Percentiles rank a stretch among this genome's conserved stretches.
phyloP scores from a whole-genome alignment of 1,140 invertebrate species.

The Stenopsyche tienmushanensis region DNA sequence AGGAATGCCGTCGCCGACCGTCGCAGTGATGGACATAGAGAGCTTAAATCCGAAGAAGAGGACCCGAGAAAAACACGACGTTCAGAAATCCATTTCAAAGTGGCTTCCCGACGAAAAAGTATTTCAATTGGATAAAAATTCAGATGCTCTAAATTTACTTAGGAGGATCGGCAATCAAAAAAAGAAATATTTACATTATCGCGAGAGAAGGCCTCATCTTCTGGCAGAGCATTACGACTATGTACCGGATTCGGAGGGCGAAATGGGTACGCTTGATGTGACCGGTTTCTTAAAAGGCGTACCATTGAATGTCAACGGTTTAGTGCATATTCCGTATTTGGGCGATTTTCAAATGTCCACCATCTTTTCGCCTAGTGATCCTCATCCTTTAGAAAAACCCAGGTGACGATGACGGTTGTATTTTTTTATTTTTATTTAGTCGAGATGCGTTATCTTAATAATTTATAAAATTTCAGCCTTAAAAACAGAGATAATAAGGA shows the following conservation, averaged over 20 bases:
- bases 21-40: constrained; percentile 76
- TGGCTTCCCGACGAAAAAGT: constrained; percentile 85
- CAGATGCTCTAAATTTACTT: constrained; percentile 78
- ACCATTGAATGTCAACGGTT: constrained; percentile 79
- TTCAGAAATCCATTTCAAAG: constrained; percentile 74
- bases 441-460: background rate
- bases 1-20: constrained; percentile 77
- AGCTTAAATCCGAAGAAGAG: constrained; percentile 71
- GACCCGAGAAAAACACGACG: constrained; percentile 69
- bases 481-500: constrained; percentile 40
- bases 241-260: constrained; percentile 57
- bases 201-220: constrained; percentile 77
- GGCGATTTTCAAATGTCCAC: constrained; percentile 89
- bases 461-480: background rate
- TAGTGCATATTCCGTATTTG: constrained; percentile 87
- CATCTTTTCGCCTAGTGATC: constrained; percentile 76
- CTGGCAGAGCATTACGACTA: constrained; percentile 78
- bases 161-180: constrained; percentile 81
- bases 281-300: constrained; percentile 83
- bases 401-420: constrained; percentile 42
- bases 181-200: constrained; percentile 68
- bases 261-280: constrained; percentile 75
- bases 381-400: constrained; percentile 65
- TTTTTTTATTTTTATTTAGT: background rate
- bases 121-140: constrained; percentile 69